Evolutionary conservation across 2,797 vertebrate genomes (phyloP).

Genomic region (Fundulus diaphanus): DNA sequence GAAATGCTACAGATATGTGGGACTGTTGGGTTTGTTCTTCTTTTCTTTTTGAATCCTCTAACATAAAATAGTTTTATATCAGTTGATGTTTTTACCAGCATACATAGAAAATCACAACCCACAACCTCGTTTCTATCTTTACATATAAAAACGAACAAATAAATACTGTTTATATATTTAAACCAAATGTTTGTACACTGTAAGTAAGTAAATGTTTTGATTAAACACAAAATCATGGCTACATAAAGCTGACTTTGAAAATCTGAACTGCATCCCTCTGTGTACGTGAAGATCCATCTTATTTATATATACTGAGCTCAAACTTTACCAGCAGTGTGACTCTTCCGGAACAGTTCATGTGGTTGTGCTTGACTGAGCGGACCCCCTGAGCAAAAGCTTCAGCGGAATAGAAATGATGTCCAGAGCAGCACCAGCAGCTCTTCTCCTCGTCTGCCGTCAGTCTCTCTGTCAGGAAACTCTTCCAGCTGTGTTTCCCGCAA

Average conservation of each 20-base stretch:
- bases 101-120: no score
- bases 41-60: not conserved
- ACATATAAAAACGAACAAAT: no score
- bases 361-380: constrained; percentile 15
- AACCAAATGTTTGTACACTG: no score
- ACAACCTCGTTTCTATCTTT: no score
- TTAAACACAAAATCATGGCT: no score
- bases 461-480: constrained; percentile 47
- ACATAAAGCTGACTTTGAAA: no score
- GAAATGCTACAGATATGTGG: not conserved
- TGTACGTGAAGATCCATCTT: not conserved
- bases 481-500: constrained; percentile 41
- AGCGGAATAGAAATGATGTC: constrained; percentile 31
- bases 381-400: constrained; percentile 32
- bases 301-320: not conserved
- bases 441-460: constrained; percentile 28
- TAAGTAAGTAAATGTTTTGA: no score
- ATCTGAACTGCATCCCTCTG: not conserved
- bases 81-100: not conserved
- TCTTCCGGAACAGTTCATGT: not conserved
- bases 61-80: no score
- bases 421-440: not conserved
- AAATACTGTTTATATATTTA: no score
- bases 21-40: not conserved
- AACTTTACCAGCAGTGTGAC: not conserved